A percentile compares a stretch with the other conserved stretches of the same genome.
Conservation (phyloP, 2,797 vertebrate species). For the Urophycis tenuis region DNA sequence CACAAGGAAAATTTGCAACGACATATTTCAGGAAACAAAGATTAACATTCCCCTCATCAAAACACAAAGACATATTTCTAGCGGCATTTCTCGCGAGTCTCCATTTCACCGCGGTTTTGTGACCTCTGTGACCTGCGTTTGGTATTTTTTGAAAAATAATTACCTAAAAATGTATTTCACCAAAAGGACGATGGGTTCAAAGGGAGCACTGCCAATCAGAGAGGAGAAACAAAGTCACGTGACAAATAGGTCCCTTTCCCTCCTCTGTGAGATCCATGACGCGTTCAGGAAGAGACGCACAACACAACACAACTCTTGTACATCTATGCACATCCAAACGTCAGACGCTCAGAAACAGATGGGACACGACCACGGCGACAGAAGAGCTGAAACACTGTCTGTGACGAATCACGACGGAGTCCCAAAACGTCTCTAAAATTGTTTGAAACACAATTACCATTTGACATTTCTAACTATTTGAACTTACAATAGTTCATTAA, state of each 20-base stretch:
- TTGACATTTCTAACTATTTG: background rate
- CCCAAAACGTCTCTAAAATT: background rate
- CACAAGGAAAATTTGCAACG: constrained; percentile 46
- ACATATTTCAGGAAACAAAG: constrained; percentile 23
- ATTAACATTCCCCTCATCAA: background rate
- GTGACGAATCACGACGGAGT: background rate
- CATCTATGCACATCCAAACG: background rate
- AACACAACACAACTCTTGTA: background rate
- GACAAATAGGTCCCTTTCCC: background rate
- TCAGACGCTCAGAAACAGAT: background rate
- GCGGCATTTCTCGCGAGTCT: background rate
- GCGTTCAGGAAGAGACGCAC: background rate
- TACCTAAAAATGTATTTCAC: too few species aligned
- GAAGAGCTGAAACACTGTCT: background rate
- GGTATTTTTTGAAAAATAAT: too few species aligned
- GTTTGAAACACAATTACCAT: background rate
- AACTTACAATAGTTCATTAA: background rate
- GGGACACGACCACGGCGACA: background rate
- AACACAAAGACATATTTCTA: background rate
- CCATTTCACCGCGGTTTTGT: background rate
- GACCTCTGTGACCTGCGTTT: background rate
- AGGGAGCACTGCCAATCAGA: background rate
- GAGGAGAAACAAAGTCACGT: background rate
- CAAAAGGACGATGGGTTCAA: background rate
- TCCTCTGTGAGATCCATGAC: background rate